Evolutionary conservation across 1,140 invertebrate species (phyloP).

Genomic region (Heliconius melpomene): DNA sequence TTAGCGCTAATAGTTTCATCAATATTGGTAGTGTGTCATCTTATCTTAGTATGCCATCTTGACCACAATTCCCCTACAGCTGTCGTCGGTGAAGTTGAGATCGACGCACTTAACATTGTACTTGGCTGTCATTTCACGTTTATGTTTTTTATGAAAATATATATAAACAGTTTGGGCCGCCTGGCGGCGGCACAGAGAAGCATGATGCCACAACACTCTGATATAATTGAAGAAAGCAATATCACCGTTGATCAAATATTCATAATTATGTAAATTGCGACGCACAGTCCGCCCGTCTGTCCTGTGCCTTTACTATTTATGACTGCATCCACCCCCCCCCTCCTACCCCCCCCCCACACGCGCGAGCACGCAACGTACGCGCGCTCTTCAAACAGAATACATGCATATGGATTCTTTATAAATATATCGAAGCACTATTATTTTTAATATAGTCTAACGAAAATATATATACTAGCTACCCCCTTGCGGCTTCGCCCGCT

Average conservation of each 20-base stretch:
- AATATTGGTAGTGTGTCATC: too few species aligned
- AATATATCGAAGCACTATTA: background rate
- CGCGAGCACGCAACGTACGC: background rate
- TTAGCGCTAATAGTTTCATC: too few species aligned
- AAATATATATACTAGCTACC: background rate
- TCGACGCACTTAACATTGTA: too few species aligned
- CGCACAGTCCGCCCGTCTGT: background rate
- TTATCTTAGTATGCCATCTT: too few species aligned
- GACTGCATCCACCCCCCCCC: background rate
- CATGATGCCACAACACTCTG: too few species aligned
- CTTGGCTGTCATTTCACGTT: too few species aligned
- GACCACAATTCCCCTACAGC: too few species aligned
- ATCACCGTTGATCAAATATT: background rate
- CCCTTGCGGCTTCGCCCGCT: too few species aligned
- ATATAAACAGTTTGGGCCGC: background rate
- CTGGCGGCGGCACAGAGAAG: too few species aligned
- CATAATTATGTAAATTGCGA: constrained; percentile 5
- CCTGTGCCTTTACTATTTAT: background rate
- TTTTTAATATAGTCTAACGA: background rate
- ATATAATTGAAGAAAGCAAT: too few species aligned
- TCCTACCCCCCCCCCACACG: background rate
- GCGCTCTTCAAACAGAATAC: constrained; percentile 3
- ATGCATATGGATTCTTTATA: constrained; percentile 5
- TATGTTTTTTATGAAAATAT: background rate
- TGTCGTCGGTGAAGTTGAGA: too few species aligned